Base-by-base conservation (phyloP, 2,888 invertebrate species). In the Kryphioiulus occultus region DNA sequence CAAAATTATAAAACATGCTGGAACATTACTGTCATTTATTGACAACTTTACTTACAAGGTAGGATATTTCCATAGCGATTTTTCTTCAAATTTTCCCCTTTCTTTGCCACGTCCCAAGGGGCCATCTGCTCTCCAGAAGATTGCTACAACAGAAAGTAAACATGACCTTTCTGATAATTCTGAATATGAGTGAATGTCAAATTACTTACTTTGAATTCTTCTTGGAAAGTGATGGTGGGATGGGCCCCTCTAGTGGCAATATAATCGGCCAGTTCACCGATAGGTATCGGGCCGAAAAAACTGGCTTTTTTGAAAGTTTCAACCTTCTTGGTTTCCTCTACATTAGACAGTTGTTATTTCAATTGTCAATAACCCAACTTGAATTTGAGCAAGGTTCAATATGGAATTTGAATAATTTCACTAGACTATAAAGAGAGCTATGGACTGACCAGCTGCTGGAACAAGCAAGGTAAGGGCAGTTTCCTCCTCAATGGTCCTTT, bases 61-160 rank as follows among this genome's bases (percentile, higher is more conserved):
- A 86, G 84, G 84, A 82, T 88, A 59, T 88, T 82, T 86, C 86
- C 86, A 68, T 86, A 86, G n/a, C 86, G 86, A 86, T 86, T 86
- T 59, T 86, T 86, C 68, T 86, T 47, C 30, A 86, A 9, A 59
- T 86, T 86, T 86, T 86, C 86, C 3, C 26, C 22, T 86, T 39
- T 86, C 59, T 86, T 86, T 9, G 86, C 86, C 15, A 59, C 35
- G n/a, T 47, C 44, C 86, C 86, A 86, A n/a, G 86, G 39, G 0
- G 32, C 32, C 30, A 47, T 86, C 59, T 86, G 53, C 30, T 68
- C 86, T 12, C 30, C 17, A 19, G 68, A 68, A 86, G 42, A 85
- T 44, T 84, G 47, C 47, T 39, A 44, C 19, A 85, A 85, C 4
- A 30, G 39, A 44, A 47, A 88, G 7, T 44, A 35, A n/a, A 86